phyloP scores from a whole-genome alignment of 2,888 invertebrate species.

The Allophyes oxyacanthae region DNA sequence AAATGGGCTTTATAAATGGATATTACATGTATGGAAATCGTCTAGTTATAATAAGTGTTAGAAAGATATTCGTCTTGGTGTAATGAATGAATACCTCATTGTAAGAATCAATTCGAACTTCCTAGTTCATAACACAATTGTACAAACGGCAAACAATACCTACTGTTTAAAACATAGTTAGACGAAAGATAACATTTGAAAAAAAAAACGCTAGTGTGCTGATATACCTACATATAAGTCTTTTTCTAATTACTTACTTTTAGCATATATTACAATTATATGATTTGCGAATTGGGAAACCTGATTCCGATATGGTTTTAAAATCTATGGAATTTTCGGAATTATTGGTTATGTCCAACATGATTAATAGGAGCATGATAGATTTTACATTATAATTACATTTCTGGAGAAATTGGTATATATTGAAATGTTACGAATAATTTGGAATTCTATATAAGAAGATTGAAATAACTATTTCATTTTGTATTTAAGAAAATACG shows the following conservation, averaged over 20 bases:
- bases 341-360: constrained; percentile 75
- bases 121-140: constrained; percentile 61
- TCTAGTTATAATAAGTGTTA: constrained; percentile 61
- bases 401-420: constrained; percentile 79
- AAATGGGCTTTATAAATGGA: constrained; percentile 75
- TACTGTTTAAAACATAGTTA: constrained; percentile 47
- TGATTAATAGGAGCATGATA: constrained; percentile 77
- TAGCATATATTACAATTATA: constrained; percentile 50
- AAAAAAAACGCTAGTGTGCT: constrained; percentile 65
- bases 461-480: constrained; percentile 71
- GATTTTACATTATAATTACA: constrained; percentile 72
- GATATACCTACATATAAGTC: constrained; percentile 64
- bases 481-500: constrained; percentile 68
- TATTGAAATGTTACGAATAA: constrained; percentile 80
- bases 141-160: constrained; percentile 66
- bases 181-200: constrained; percentile 42
- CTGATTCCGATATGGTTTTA: constrained; percentile 62
- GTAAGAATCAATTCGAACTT: constrained; percentile 65
- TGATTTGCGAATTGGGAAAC: constrained; percentile 68
- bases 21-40: constrained; percentile 71
- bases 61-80: constrained; percentile 70
- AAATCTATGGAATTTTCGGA: constrained; percentile 68
- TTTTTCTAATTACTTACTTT: constrained; percentile 61
- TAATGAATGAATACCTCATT: constrained; percentile 75
- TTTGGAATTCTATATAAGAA: constrained; percentile 78